phyloP scores from a whole-genome alignment of 2,797 vertebrate genomes.

The Anabas testudineus region DNA sequence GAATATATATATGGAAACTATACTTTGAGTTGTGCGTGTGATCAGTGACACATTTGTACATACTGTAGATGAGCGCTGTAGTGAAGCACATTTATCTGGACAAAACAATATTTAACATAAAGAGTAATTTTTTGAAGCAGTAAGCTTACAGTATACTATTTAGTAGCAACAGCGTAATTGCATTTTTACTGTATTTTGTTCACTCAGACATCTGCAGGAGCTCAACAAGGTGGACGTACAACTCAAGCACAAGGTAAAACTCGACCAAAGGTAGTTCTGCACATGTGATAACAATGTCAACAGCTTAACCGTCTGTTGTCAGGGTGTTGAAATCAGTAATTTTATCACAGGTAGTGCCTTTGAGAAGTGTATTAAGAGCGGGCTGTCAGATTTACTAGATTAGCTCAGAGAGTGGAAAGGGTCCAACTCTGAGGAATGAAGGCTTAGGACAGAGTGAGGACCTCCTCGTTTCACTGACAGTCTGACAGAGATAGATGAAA shows the following conservation, averaged over 20 bases:
- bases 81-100: neutral
- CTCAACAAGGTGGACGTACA: neutral
- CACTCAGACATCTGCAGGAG: neutral
- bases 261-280: neutral
- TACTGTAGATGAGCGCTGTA: neutral
- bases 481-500: conserved; percentile 43
- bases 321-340: conserved; percentile 45
- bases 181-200: neutral
- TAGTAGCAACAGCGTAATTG: neutral
- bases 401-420: conserved; percentile 58
- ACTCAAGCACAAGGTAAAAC: neutral
- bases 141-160: too few species aligned
- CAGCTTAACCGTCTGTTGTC: conserved; percentile 44
- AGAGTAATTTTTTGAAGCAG: too few species aligned
- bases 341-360: conserved; percentile 40
- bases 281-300: conserved; percentile 25
- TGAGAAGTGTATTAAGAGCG: conserved; percentile 67
- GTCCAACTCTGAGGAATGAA: conserved; percentile 52
- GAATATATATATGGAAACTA: neutral
- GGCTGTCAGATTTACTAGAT: conserved; percentile 74
- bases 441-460: conserved; percentile 39
- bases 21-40: neutral
- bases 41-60: conserved; percentile 8
- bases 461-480: conserved; percentile 41
- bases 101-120: neutral